These are phyloP conservation scores for Ahaetulla prasina DNA, from an alignment of 2,113 vertebrate genomes.

Conservation along the genomic window DNA sequence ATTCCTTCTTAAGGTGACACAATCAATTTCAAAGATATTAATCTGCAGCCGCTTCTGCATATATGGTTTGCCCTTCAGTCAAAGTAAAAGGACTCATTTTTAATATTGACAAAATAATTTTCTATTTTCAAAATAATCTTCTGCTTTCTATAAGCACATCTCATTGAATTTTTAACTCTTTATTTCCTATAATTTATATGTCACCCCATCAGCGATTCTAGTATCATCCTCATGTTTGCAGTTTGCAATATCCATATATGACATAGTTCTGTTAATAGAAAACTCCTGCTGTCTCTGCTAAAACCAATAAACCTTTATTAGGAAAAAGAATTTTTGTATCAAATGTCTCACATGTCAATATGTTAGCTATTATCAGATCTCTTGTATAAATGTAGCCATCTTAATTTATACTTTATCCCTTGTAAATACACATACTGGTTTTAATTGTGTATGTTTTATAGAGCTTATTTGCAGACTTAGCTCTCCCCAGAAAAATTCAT, in stretches of 20 bases:
- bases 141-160: not conserved
- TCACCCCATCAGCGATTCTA: not conserved
- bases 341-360: not conserved
- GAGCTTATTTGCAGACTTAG: not conserved
- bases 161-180: not conserved
- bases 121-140: not conserved
- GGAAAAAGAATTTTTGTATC: not conserved
- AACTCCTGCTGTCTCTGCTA: not conserved
- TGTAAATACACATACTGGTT: not conserved
- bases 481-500: not conserved
- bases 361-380: not conserved
- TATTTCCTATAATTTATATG: not conserved
- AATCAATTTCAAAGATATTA: not conserved
- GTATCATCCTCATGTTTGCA: not conserved
- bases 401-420: not conserved
- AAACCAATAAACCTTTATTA: not conserved
- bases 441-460: not conserved
- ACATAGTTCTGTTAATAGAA: not conserved
- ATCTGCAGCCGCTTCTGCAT: not conserved
- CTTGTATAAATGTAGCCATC: constrained; percentile 20
- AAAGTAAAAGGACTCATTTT: not conserved
- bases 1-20: not conserved
- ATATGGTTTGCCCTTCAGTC: not conserved
- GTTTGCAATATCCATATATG: not conserved
- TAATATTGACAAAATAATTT: not conserved